Evolutionary conservation across 2,113 vertebrate species (phyloP), one percentile per base, ranked within the genome.

Genomic region (Hippocampus abdominalis): DNA sequence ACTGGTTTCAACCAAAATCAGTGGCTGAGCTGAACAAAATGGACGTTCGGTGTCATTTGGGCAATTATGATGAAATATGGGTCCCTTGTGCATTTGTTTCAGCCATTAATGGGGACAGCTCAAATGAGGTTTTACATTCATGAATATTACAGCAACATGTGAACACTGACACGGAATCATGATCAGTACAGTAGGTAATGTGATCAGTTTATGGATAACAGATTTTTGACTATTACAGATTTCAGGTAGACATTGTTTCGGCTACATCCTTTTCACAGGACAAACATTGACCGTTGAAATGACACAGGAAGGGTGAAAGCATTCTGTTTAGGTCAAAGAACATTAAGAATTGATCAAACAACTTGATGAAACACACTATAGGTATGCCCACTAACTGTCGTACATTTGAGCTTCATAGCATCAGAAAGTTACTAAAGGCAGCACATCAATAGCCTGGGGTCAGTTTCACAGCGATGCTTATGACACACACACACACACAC

Each of bases 391-490:
- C 51, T 54, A 21, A 21, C 21, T 54, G 51, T 23, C 8, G 21
- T 6, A 21, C 18, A 62, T 9, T 62, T 62, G 5, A 40, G 1
- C 25, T 3, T 40, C 57, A 61, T 39, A 46, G 8, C 36, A 63
- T 42, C 25, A 54, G 74, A 51, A 65, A 18, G 54, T 49, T 59
- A 65, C 60, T 29, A 11, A 23, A 20, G 61, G 69, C 59, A 53
- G 72, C 76, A 81, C 71, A 76, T 74, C 68, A 77, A 56, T 72
- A 25, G 64, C 56, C 66, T 70, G 2, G 8, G 60, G 74, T 74
- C 49, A 69, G 65, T 79, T 81, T 88, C 81, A 89, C 84, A 86
- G 81, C 85, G 74, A 79, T 71, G 66, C 57, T 67, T 60, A 66
- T 60, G 21, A n/a, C 66, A 68, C 54, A 61, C 18, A 69, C 59